Base-by-base conservation (phyloP, 2,888 invertebrate species). In the Cantharis nigra region DNA sequence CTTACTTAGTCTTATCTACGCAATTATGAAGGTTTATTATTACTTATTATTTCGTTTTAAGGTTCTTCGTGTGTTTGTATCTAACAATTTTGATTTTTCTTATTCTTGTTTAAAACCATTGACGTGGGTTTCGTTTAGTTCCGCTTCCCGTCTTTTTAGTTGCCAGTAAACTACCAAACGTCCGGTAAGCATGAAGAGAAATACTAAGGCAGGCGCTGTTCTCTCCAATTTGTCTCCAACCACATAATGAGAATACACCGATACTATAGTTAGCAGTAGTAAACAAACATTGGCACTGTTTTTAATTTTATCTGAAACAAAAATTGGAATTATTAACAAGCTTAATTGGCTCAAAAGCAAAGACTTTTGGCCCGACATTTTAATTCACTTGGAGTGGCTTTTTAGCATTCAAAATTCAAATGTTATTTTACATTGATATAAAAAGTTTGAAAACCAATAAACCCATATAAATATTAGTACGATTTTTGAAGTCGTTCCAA, bases 201-300 rank as follows among this genome's bases (percentile, higher is more conserved):
- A 97, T 81, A 97, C 97, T 86, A 97, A 89, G 75, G 97, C 95
- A 0, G 97, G 97, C 13, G 97, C 97, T 73, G 95, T 95, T 83
- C 97, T 92, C 88, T 97, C 97, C 88, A 97, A 94, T 82, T 96
- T 96, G 88, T 97, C 97, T 72, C 96, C 96, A 33, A 97, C 96
- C 94, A 96, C 95, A 85, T 96, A 93, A 87, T 97, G 97, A 13
- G 97, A 97, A 88, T 98, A 98, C 74, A 97, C 95, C 49, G 97
- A 97, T 89, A 97, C 92, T 79, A 97, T 87, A 92, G 97, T 98
- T 81, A 98, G 89, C 72, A 95, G 81, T 64, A 98, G 91, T 78
- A 98, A 91, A 33, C 96, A 92, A 10, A 95, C 90, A 89, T 98
- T 98, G 65, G 97, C 96, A 70, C 93, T 91, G 87, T 98, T 96